These are phyloP conservation scores for Drosophila meridiana DNA, from an alignment of 2,888 invertebrate species.

Conservation along the genomic window DNA sequence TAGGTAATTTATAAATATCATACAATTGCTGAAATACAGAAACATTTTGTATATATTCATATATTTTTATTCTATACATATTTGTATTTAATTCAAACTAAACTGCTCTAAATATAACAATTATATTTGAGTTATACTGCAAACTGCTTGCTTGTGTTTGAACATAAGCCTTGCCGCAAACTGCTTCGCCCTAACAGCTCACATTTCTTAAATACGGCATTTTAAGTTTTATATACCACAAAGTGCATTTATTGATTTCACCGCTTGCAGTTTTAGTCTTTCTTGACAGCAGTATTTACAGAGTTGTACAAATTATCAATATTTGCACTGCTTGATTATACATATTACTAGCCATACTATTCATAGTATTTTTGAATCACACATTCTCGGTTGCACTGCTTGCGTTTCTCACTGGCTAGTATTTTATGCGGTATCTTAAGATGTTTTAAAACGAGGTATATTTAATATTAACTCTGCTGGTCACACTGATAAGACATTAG, in stretches of 20 bases:
- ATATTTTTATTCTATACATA: no score
- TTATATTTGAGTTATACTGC: neutral
- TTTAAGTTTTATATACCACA: neutral
- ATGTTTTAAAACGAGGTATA: neutral
- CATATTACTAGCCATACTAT: no score
- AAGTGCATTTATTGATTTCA: neutral
- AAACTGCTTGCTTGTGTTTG: neutral
- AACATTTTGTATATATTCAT: no score
- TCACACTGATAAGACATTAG: neutral
- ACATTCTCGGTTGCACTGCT: neutral
- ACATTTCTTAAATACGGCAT: no score
- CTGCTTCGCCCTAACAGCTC: neutral
- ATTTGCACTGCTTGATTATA: no score
- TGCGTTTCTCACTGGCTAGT: neutral
- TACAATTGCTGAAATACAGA: neutral
- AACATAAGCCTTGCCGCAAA: neutral
- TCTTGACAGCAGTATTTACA: neutral
- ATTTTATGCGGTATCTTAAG: neutral
- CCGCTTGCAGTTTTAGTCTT: neutral
- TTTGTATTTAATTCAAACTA: neutral
- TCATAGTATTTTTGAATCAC: no score
- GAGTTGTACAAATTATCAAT: no score
- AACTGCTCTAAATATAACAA: neutral
- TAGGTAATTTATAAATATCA: neutral
- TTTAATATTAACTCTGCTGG: neutral